Base-by-base conservation (phyloP, 2,797 vertebrate genomes). In the Lutjanus campechanus region DNA sequence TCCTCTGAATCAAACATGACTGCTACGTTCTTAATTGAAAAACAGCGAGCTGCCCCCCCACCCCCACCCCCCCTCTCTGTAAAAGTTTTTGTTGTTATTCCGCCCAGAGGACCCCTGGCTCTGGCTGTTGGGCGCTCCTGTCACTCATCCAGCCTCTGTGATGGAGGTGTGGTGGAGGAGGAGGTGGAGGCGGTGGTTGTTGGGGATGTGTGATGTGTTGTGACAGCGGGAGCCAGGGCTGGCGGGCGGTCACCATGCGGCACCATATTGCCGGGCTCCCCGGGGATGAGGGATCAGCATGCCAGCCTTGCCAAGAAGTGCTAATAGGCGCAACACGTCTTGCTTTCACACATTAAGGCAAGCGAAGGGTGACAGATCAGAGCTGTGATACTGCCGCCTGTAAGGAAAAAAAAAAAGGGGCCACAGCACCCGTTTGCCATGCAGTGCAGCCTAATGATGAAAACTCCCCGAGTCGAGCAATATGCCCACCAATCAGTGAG, bases 301-400 rank as follows among this genome's bases (percentile, higher is more conserved):
- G 94, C 95, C 95, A 95, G 92, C 94, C 94, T 94, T 83, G 94
- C 95, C 93, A 95, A 93, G 92, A 96, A 95, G 96, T 96, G 96
- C 96, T 96, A 96, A 97, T 96, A 96, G 96, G 96, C 95, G 93
- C 96, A 96, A 97, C 96, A 96, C 96, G 95, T 97, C 96, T 96
- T 95, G 93, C 94, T 96, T 97, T 96, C 96, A 94, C 96, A 96
- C 96, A 96, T 97, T 96, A 96, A 94, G 94, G 93, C 93, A 84
- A 94, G 95, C 91, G 92, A 94, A 95, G 95, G 96, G 95, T 96
- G 96, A 96, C 94, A 96, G 95, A 96, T 96, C 93, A 86, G 95
- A 96, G 94, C 96, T 96, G 96, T 96, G 96, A 97, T 96, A 95
- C 94, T 93, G 95, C 89, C 78, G 93, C 91, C 90, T 94, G 93